Conservation (phyloP, 2,888 invertebrate species). For the Andrena hattorfiana region DNA sequence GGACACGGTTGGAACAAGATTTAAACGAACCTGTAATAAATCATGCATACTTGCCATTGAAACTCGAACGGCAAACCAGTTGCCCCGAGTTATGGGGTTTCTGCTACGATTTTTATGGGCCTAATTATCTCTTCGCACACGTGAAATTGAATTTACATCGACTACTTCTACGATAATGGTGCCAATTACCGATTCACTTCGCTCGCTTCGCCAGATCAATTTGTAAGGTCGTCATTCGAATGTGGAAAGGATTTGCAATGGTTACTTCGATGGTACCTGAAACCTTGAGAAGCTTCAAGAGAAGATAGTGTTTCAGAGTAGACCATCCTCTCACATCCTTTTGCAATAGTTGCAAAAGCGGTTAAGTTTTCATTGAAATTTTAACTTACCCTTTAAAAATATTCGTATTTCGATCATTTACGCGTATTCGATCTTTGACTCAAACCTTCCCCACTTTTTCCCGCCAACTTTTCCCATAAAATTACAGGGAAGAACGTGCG, state of each 20-base stretch:
- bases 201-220: neutral
- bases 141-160: slow-evolving; percentile 37
- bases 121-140: slow-evolving; percentile 25
- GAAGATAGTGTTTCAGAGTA: neutral
- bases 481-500: slow-evolving; percentile 12
- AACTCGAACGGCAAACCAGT: slow-evolving; percentile 48
- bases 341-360: neutral
- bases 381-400: neutral
- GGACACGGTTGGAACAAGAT: slow-evolving; percentile 39
- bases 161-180: neutral
- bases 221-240: neutral
- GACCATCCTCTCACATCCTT: too few relatives aligned
- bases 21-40: slow-evolving; percentile 53
- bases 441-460: neutral
- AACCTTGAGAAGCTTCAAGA: neutral
- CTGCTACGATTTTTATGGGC: slow-evolving; percentile 8
- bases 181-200: neutral
- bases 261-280: neutral
- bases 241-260: neutral
- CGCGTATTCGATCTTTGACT: neutral
- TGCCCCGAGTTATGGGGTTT: slow-evolving; percentile 12
- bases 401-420: neutral
- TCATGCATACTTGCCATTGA: slow-evolving; percentile 53
- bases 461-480: neutral
- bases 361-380: neutral